Conservation (phyloP, 2,888 invertebrate genomes). For the Coelinius sp. region DNA sequence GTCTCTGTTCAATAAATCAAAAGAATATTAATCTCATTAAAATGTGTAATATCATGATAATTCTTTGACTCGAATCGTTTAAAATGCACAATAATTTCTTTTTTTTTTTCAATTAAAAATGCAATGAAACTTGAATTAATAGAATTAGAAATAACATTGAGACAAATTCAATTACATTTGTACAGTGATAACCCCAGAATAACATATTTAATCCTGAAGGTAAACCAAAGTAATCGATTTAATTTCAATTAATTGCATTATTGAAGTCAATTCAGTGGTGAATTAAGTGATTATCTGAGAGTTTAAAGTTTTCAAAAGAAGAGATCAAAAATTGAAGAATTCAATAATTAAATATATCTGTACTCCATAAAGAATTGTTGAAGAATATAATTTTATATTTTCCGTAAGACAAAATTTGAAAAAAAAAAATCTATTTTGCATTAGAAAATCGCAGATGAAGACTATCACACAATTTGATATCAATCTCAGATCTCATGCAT, state of each 20-base stretch:
- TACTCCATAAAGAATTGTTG: too few relatives aligned
- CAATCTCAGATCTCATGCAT: neutral
- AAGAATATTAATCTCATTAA: neutral
- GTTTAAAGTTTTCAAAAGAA: too few relatives aligned
- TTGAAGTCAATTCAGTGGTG: neutral
- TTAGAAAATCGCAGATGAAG: too few relatives aligned
- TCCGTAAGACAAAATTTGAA: too few relatives aligned
- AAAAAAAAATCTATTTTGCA: too few relatives aligned
- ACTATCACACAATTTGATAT: neutral
- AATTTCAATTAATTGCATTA: neutral
- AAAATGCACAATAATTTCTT: neutral
- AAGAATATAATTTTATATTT: too few relatives aligned
- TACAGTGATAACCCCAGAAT: neutral
- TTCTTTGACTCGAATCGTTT: too few relatives aligned
- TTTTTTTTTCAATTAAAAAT: neutral
- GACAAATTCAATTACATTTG: neutral
- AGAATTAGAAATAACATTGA: neutral
- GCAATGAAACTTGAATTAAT: neutral
- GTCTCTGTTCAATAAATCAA: conserved; percentile 54
- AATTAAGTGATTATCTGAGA: neutral
- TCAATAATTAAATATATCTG: too few relatives aligned
- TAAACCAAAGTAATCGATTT: too few relatives aligned
- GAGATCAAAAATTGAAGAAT: too few relatives aligned
- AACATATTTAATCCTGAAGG: neutral
- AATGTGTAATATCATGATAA: too few relatives aligned